Evolutionary conservation across 2,888 invertebrate genomes (phyloP).

Genomic region (Sarcophaga subvicina): DNA sequence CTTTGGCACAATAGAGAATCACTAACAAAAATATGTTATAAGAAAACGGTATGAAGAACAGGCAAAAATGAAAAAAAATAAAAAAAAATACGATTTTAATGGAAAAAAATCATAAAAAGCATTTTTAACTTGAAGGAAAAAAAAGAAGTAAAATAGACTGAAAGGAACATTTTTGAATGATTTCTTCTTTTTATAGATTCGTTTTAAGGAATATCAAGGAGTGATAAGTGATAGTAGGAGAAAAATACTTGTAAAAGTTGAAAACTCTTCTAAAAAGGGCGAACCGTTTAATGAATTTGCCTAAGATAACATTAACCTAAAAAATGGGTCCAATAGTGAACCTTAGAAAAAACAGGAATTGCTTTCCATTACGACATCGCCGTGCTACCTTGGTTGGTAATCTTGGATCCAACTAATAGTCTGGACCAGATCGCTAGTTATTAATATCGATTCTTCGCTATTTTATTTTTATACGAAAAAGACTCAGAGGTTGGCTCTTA

Average conservation of each 20-base stretch:
- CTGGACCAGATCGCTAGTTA: no score
- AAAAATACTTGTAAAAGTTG: not conserved
- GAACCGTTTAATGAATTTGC: no score
- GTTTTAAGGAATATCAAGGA: constrained; percentile 32
- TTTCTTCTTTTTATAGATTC: constrained; percentile 16
- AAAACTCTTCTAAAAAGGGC: no score
- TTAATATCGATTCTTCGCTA: no score
- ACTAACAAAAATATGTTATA: constrained; percentile 44
- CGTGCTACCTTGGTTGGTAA: no score
- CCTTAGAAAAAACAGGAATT: no score
- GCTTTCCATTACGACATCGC: no score
- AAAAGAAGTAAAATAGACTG: constrained; percentile 30
- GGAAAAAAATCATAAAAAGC: constrained; percentile 63
- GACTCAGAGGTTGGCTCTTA: no score
- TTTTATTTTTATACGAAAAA: no score
- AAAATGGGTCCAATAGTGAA: no score
- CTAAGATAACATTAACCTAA: no score
- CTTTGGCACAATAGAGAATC: constrained; percentile 62
- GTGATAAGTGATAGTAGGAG: constrained; percentile 20
- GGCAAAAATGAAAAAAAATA: not conserved
- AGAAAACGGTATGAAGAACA: constrained; percentile 16
- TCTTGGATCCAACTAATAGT: no score
- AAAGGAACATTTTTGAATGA: constrained; percentile 45
- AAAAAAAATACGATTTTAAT: constrained; percentile 54
- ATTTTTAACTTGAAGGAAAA: constrained; percentile 43